These are phyloP conservation scores for Dasyurus viverrinus DNA, from an alignment of 2,113 vertebrate species.

Conservation along the genomic window DNA sequence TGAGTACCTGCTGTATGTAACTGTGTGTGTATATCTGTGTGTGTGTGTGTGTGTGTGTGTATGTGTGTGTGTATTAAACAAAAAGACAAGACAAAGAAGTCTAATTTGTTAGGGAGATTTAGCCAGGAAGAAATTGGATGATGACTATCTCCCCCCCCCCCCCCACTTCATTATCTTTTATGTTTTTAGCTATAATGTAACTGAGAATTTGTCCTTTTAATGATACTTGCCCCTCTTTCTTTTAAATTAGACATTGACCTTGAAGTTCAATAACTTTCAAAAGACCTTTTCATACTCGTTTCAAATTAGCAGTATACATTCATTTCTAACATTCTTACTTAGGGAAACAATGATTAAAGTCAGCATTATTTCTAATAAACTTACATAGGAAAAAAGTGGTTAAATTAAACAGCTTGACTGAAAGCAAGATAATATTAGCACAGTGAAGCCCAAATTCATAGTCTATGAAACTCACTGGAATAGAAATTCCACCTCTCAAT, in stretches of 20 bases:
- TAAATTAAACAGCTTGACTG: neutral
- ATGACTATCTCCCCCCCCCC: neutral
- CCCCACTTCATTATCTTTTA: neutral
- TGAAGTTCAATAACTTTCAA: neutral
- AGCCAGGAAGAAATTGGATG: neutral
- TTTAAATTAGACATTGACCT: neutral
- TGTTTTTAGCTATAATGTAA: neutral
- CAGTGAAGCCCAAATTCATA: neutral
- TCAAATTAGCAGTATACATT: neutral
- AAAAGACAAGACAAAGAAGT: neutral
- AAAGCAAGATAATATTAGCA: neutral
- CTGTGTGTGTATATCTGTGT: too few species aligned
- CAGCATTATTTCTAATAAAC: neutral
- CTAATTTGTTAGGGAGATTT: neutral
- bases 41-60: too few species aligned
- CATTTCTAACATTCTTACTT: neutral
- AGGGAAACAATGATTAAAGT: neutral
- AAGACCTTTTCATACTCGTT: neutral
- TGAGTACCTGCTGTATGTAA: conserved; percentile 4
- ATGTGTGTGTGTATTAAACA: too few species aligned
- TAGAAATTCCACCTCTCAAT: neutral
- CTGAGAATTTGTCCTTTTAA: neutral
- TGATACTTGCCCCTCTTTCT: neutral
- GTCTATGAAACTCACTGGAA: neutral
- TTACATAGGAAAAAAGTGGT: neutral